Base-by-base conservation (phyloP, 2,797 vertebrate genomes). In the Diglossa cyanea region DNA sequence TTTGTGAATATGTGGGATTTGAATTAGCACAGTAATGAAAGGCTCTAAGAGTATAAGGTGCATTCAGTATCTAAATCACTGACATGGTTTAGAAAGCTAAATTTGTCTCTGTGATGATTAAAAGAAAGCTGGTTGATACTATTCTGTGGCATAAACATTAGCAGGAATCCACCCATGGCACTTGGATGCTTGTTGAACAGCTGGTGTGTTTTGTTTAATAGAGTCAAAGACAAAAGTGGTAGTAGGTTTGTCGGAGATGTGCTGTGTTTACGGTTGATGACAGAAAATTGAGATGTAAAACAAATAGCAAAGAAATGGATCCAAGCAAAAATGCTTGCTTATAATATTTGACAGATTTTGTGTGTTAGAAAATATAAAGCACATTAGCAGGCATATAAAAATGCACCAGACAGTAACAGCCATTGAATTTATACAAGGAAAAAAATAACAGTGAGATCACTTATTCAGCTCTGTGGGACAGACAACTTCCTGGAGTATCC, bases 1-100 rank as follows among this genome's bases (percentile, higher is more conserved):
- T 91, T 86, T 74, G 77, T 95, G 90, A 95, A 93, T 71, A 54
- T 74, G 88, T 77, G 57, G 53, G 80, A 47, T 89, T 93, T 90
- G 53, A 94, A 90, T 93, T 80, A 93, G 82, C 57, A 21, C 14
- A 0, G 55, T 55, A 53, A 65, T 81, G 63, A 94, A 95, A 92
- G 80, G 24, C 67, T 85, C 54, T 9, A 9, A 39, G 39, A 86
- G 40, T 42, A 35, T 53, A 53, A 70, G 66, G 79, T 7, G 2
- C 77, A 25, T 89, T 93, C 77, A 83, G 62, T 67, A 42, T 67
- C 90, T 53, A 55, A 78, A 90, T 67, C 55, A 53, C 60, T 92
- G 67, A 19, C 12, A 3, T 25, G 40, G 33, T 90, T 91, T 78
- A 68, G 82, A 81, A 86, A 70, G 31, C 60, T 86, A 47, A 82